These are phyloP conservation scores for Dendrolimus pini DNA, from an alignment of 2,888 invertebrate species.

Conservation along the genomic window DNA sequence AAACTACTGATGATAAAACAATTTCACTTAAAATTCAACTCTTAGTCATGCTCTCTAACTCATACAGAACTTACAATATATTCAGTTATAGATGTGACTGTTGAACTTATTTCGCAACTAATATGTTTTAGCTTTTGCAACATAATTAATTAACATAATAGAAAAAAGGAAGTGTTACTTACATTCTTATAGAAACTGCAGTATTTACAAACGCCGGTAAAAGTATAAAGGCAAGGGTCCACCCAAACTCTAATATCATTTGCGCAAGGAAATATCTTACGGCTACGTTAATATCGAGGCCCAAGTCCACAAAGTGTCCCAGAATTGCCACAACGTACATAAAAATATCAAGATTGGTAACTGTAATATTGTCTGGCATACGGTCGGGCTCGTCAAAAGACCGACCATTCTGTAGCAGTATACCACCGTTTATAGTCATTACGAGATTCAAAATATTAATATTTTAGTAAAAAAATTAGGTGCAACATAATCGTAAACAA, in stretches of 20 bases:
- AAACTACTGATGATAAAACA: too few relatives aligned
- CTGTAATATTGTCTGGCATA: slow-evolving; percentile 75
- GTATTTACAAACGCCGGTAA: slow-evolving; percentile 86
- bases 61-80: too few relatives aligned
- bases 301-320: slow-evolving; percentile 82
- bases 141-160: too few relatives aligned
- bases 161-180: slow-evolving; percentile 33
- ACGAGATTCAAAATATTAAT: slow-evolving; percentile 11
- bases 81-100: too few relatives aligned
- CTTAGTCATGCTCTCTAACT: too few relatives aligned
- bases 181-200: slow-evolving; percentile 85
- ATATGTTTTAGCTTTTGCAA: too few relatives aligned
- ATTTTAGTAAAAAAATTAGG: slow-evolving; percentile 4
- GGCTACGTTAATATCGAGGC: slow-evolving; percentile 82
- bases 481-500: slow-evolving; percentile 1
- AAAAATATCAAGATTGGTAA: slow-evolving; percentile 78
- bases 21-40: too few relatives aligned
- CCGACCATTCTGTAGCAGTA: slow-evolving; percentile 47
- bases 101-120: too few relatives aligned
- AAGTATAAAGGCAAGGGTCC: slow-evolving; percentile 83
- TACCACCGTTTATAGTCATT: slow-evolving; percentile 50
- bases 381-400: slow-evolving; percentile 76
- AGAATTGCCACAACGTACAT: slow-evolving; percentile 80
- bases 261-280: slow-evolving; percentile 76
- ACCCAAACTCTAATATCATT: slow-evolving; percentile 78